A percentile compares a stretch with the other conserved stretches of the same genome.
phyloP scores from a whole-genome alignment of 2,888 invertebrate genomes.

The Monoplex corrugatus region DNA sequence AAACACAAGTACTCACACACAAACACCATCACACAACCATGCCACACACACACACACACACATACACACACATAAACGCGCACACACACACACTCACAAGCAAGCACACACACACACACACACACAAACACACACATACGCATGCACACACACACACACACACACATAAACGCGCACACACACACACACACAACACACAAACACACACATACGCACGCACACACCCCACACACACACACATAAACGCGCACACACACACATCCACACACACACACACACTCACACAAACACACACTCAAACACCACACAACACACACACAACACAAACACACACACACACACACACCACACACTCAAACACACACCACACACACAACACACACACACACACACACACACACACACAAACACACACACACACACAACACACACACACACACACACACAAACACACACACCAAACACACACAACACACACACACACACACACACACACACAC shows the following conservation, averaged over 20 bases:
- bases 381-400: not conserved
- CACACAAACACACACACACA: not conserved
- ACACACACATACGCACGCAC: not conserved
- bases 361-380: not conserved
- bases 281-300: not conserved
- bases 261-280: not conserved
- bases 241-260: not conserved
- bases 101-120: no score
- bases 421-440: not conserved
- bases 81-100: no score
- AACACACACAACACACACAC: slow-evolving; percentile 9
- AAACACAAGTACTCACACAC: no score
- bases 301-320: not conserved
- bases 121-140: no score
- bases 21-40: not conserved
- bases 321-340: not conserved
- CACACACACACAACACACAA: no score
- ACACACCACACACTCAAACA: not conserved
- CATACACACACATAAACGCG: no score
- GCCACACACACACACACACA: not conserved
- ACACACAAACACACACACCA: not conserved
- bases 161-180: no score
- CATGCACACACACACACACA: no score
- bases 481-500: slow-evolving; percentile 10
- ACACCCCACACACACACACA: not conserved